Evolutionary conservation across 2,888 invertebrate species (phyloP).

Genomic region (Phengaris arion): DNA sequence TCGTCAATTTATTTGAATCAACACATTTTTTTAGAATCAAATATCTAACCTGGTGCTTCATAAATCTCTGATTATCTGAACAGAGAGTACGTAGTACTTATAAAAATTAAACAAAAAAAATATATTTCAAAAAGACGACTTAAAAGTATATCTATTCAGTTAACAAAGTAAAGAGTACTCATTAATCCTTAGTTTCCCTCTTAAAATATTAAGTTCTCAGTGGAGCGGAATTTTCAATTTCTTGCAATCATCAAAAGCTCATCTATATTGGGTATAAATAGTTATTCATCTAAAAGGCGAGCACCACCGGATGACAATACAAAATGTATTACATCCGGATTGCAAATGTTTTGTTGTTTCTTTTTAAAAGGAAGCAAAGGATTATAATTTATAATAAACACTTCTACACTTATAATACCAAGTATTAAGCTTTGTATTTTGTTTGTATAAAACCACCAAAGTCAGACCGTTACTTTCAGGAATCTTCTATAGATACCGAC

Average conservation of each 20-base stretch:
- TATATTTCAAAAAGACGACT: no score
- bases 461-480: no score
- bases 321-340: conserved; percentile 23
- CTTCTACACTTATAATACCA: conserved; percentile 9
- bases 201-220: conserved; percentile 3
- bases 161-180: not conserved
- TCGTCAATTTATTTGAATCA: no score
- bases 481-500: no score
- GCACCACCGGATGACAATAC: not conserved
- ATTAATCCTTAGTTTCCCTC: not conserved
- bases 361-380: conserved; percentile 10
- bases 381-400: not conserved
- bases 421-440: not conserved
- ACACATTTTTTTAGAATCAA: no score
- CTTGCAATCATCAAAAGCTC: conserved; percentile 4
- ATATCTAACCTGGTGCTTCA: no score
- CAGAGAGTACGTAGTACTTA: no score
- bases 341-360: conserved; percentile 23
- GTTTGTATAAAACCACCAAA: conserved; percentile 2
- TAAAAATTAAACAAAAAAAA: no score
- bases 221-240: conserved; percentile 6
- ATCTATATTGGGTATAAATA: not conserved
- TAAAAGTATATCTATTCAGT: not conserved
- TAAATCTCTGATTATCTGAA: no score
- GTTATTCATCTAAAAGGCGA: not conserved